phyloP scores from a whole-genome alignment of 2,888 invertebrate species.

The Barypeithes pellucidus region DNA sequence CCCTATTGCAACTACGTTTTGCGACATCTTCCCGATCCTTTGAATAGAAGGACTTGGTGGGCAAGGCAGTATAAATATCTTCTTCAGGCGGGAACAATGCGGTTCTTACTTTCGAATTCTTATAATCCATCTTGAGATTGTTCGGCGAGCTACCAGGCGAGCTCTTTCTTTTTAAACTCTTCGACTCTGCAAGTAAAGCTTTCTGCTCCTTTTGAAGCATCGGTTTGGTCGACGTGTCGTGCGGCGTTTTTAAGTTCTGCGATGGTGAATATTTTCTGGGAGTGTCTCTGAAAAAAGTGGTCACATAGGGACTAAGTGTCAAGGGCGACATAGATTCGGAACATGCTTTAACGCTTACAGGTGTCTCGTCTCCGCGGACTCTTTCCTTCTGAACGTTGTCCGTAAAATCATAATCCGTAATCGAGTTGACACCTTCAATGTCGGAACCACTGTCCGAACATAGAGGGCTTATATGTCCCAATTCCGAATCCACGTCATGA shows the following conservation, averaged over 20 bases:
- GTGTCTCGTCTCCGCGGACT: conserved; percentile 27
- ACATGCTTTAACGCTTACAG: conserved; percentile 39
- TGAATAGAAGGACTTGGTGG: conserved; percentile 75
- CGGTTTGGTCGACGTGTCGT: conserved; percentile 61
- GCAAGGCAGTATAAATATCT: conserved; percentile 68
- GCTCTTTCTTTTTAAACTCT: conserved; percentile 56
- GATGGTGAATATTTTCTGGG: conserved; percentile 61
- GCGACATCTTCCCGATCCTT: conserved; percentile 64
- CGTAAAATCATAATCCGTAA: conserved; percentile 57
- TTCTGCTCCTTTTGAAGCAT: conserved; percentile 59
- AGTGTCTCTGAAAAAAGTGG: background rate
- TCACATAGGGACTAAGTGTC: conserved; percentile 56
- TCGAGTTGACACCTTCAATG: conserved; percentile 40
- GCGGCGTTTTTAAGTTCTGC: conserved; percentile 67
- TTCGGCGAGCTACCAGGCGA: conserved; percentile 56
- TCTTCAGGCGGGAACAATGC: conserved; percentile 65
- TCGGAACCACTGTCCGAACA: conserved; percentile 65
- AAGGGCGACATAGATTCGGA: conserved; percentile 59
- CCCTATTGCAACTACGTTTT: conserved; percentile 37
- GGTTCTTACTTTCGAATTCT: conserved; percentile 67
- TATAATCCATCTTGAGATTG: conserved; percentile 56
- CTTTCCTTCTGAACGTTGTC: conserved; percentile 54
- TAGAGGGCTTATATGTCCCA: conserved; percentile 75
- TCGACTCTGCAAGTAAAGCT: conserved; percentile 61
- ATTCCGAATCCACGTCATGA: conserved; percentile 70